phyloP scores from a whole-genome alignment of 2,888 invertebrate species.

The Sycophila texana region DNA sequence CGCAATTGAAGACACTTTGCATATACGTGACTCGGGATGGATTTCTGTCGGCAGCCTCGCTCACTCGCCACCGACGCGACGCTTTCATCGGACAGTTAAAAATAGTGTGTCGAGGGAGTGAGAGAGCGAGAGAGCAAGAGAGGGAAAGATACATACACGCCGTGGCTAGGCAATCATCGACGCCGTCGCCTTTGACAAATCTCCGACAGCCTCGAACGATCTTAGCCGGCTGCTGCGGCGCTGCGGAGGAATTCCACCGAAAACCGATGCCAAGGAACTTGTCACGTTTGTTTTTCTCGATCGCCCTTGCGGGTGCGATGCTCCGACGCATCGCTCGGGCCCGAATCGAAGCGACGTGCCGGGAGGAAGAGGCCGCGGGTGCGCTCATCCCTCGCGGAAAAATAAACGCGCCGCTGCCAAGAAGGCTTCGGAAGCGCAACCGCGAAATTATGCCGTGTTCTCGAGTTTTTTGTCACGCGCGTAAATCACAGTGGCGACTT shows the following conservation, averaged over 20 bases:
- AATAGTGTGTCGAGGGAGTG: constrained; percentile 48
- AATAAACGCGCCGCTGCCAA: constrained; percentile 27
- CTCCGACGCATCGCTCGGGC: neutral
- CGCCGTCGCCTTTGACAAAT: constrained; percentile 55
- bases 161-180: constrained; percentile 56
- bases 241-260: constrained; percentile 44
- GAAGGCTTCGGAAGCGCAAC: constrained; percentile 7
- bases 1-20: constrained; percentile 22
- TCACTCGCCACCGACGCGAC: neutral
- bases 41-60: constrained; percentile 5
- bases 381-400: constrained; percentile 8
- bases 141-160: neutral
- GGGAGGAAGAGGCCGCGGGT: neutral
- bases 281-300: constrained; percentile 32
- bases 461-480: neutral
- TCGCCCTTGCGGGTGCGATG: neutral
- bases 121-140: too few species aligned
- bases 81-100: constrained; percentile 52
- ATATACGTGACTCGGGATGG: neutral
- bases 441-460: constrained; percentile 31
- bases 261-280: constrained; percentile 48
- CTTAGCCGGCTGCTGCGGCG: constrained; percentile 23
- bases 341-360: constrained; percentile 1
- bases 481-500: constrained; percentile 15
- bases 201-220: constrained; percentile 55